Conservation (phyloP, 2,113 vertebrate species). For the Tautogolabrus adspersus region DNA sequence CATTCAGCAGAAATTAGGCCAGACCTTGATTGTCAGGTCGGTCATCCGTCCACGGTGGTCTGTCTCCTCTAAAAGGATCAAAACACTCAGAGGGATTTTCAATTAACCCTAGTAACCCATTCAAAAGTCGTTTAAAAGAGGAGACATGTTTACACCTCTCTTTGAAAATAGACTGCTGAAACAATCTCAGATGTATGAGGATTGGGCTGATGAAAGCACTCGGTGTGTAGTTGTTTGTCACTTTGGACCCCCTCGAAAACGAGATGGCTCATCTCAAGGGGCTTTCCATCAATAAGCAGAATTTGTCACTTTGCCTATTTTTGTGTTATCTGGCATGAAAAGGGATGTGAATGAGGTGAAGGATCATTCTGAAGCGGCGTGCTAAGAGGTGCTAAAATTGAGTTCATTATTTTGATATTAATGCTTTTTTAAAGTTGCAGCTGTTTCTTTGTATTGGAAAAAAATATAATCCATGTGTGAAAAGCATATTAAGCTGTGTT, state of each 20-base stretch:
- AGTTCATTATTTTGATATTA: neutral
- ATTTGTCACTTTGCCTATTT: neutral
- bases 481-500: no score
- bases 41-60: neutral
- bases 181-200: neutral
- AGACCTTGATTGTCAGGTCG: neutral
- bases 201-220: neutral
- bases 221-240: neutral
- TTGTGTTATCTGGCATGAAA: neutral
- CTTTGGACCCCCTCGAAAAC: no score
- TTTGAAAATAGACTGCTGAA: constrained; percentile 7
- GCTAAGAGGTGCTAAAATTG: neutral
- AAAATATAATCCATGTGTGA: no score
- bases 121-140: constrained; percentile 18
- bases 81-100: neutral
- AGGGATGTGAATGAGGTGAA: neutral
- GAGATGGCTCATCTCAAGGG: no score
- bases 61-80: neutral
- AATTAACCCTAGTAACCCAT: constrained; percentile 1
- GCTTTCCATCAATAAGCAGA: no score
- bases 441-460: neutral
- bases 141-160: neutral
- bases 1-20: constrained; percentile 9
- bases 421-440: neutral
- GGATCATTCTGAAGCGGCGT: neutral